Conservation (phyloP, 2,888 invertebrate genomes). For the Heteromurus nitidus region DNA sequence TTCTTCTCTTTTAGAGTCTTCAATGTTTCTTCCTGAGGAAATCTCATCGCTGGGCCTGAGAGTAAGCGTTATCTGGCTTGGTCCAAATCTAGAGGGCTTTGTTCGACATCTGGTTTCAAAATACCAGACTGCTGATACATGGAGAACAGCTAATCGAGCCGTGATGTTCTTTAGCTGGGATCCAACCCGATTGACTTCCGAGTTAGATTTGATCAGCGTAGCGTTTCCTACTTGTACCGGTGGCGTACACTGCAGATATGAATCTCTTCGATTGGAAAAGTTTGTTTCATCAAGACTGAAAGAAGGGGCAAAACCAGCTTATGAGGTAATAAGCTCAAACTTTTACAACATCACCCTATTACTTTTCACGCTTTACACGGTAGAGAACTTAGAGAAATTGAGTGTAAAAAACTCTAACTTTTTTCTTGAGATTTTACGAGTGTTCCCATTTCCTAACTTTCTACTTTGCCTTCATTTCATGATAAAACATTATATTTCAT, state of each 20-base stretch:
- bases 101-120: constrained; percentile 73
- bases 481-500: too few relatives aligned
- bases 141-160: constrained; percentile 32
- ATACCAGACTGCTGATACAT: constrained; percentile 38
- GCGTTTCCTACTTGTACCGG: constrained; percentile 81
- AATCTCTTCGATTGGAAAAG: constrained; percentile 82
- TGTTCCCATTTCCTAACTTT: too few relatives aligned
- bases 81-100: constrained; percentile 77
- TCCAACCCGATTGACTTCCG: constrained; percentile 78
- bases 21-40: constrained; percentile 79
- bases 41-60: constrained; percentile 80
- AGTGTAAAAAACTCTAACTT: too few relatives aligned
- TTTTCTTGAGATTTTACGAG: too few relatives aligned
- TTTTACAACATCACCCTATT: not conserved
- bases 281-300: constrained; percentile 80
- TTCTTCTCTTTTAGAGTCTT: constrained; percentile 75
- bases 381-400: too few relatives aligned
- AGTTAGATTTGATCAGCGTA: constrained; percentile 75
- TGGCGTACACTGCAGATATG: constrained; percentile 80
- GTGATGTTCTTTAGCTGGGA: constrained; percentile 82
- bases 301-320: constrained; percentile 77
- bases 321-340: constrained; percentile 76
- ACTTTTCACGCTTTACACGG: not conserved
- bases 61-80: constrained; percentile 84
- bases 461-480: not conserved